Evolutionary conservation across 2,888 invertebrate species (phyloP).

Genomic region (Drosophila mulleri): DNA sequence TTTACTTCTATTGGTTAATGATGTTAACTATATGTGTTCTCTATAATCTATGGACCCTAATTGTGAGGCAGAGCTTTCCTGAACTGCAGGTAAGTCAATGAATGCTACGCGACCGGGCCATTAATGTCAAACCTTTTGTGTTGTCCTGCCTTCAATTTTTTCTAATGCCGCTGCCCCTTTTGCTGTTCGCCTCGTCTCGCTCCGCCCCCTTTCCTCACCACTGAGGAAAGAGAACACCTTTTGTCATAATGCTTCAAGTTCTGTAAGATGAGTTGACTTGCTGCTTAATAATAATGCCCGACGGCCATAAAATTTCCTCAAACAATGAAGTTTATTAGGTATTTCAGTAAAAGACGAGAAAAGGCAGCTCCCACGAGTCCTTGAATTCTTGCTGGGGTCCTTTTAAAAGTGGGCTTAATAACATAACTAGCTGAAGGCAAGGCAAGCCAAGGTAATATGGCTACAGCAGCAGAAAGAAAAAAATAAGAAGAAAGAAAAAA

Average conservation of each 20-base stretch:
- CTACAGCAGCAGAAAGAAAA: not conserved
- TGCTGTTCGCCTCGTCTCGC: not conserved
- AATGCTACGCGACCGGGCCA: not conserved
- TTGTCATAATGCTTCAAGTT: conserved; percentile 39
- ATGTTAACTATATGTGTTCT: conserved; percentile 94
- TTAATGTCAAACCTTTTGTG: conserved; percentile 13
- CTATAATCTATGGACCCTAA: conserved; percentile 98
- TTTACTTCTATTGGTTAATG: conserved; percentile 98
- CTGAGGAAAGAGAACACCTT: conserved; percentile 43
- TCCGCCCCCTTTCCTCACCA: not conserved
- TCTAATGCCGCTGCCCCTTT: not conserved
- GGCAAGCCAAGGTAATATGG: not conserved
- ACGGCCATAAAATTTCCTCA: conserved; percentile 53
- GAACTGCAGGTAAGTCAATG: conserved; percentile 89
- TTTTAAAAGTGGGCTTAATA: conserved; percentile 24
- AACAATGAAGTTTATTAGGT: conserved; percentile 61
- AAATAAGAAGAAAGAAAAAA: not conserved
- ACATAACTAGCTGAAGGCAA: conserved; percentile 10
- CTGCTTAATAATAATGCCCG: conserved; percentile 50
- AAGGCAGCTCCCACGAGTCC: conserved; percentile 21
- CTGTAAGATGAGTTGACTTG: conserved; percentile 60
- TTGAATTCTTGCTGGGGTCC: conserved; percentile 19
- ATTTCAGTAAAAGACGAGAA: conserved; percentile 30
- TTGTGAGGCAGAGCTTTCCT: conserved; percentile 97
- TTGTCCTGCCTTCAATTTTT: not conserved